Percentiles rank a stretch among this genome's conserved stretches.
Conservation (phyloP, 2,797 vertebrate species). For the Carapus acus region DNA sequence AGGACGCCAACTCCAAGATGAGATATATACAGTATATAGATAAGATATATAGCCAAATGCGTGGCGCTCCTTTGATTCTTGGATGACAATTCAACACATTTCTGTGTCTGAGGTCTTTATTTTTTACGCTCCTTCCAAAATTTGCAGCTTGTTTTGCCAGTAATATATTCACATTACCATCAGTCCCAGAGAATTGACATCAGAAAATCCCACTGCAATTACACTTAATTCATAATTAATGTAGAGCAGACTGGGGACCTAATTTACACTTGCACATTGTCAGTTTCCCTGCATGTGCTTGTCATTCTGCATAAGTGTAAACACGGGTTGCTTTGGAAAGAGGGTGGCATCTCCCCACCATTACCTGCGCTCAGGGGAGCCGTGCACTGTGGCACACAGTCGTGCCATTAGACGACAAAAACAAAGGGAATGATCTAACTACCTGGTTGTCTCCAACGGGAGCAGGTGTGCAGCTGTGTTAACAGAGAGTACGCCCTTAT, state of each 20-base stretch:
- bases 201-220: conserved; percentile 74
- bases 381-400: conserved; percentile 47
- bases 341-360: conserved; percentile 61
- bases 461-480: conserved; percentile 52
- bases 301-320: conserved; percentile 73
- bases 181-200: conserved; percentile 71
- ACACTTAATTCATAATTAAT: conserved; percentile 79
- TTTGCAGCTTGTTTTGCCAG: conserved; percentile 48
- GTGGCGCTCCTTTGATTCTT: conserved; percentile 8
- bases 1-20: conserved; percentile 13
- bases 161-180: conserved; percentile 65
- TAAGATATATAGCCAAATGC: conserved; percentile 11
- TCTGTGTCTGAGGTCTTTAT: conserved; percentile 20
- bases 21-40: too few relatives aligned
- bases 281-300: conserved; percentile 70
- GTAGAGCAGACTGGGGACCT: conserved; percentile 72
- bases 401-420: conserved; percentile 62
- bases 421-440: conserved; percentile 56
- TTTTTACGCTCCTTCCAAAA: conserved; percentile 44
- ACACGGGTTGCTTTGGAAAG: conserved; percentile 67
- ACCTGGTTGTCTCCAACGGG: conserved; percentile 40
- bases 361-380: conserved; percentile 63
- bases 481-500: conserved; percentile 44
- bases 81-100: conserved; percentile 9
- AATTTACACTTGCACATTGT: conserved; percentile 75